Conservation (phyloP, 1,140 invertebrate species). For the Cydia strobilella region DNA sequence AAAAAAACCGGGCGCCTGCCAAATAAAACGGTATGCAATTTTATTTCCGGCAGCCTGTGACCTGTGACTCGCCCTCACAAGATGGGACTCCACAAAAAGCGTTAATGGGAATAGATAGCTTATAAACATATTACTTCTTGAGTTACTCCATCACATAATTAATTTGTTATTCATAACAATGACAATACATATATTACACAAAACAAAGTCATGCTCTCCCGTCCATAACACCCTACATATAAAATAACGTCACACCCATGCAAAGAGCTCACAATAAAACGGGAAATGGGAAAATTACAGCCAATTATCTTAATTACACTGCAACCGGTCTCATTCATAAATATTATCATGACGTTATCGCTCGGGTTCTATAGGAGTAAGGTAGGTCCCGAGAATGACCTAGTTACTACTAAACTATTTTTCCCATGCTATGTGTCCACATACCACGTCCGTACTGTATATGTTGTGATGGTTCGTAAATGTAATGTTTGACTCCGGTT, state of each 20-base stretch:
- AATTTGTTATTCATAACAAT: no score
- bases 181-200: not conserved
- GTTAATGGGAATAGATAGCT: no score
- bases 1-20: no score
- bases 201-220: not conserved
- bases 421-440: not conserved
- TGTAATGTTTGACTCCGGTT: not conserved
- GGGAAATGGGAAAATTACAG: conserved; percentile 19
- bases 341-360: conserved; percentile 15
- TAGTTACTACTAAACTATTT: not conserved
- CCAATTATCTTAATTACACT: conserved; percentile 8
- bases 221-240: not conserved
- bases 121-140: no score
- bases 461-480: not conserved
- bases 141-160: no score
- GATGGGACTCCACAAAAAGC: no score
- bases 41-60: no score
- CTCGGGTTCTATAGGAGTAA: not conserved
- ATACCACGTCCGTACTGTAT: no score
- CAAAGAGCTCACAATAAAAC: conserved; percentile 8
- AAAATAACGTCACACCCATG: conserved; percentile 2
- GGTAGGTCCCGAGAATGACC: not conserved
- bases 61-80: no score
- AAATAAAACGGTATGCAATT: no score
- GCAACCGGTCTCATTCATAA: conserved; percentile 24